phyloP scores from a whole-genome alignment of 2,888 invertebrate species.

The Onchidella celtica region DNA sequence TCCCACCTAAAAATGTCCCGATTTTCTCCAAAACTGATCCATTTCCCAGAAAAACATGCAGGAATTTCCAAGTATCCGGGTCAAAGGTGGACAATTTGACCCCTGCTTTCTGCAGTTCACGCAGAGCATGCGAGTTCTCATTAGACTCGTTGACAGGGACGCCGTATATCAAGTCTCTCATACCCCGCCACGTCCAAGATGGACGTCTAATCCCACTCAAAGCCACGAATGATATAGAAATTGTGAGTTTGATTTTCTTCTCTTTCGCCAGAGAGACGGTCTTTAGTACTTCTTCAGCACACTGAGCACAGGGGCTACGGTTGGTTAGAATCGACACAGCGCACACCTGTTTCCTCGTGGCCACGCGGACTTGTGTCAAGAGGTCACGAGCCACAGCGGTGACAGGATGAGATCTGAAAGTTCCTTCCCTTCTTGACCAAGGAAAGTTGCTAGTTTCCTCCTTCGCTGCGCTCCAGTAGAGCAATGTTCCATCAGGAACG shows the following conservation, averaged over 20 bases:
- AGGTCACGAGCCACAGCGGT: slow-evolving; percentile 48
- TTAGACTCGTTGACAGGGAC: slow-evolving; percentile 49
- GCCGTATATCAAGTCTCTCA: slow-evolving; percentile 8
- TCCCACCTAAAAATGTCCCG: slow-evolving; percentile 42
- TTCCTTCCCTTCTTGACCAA: slow-evolving; percentile 47
- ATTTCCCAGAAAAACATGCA: slow-evolving; percentile 47
- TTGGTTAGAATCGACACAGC: slow-evolving; percentile 46
- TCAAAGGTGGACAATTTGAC: slow-evolving; percentile 48
- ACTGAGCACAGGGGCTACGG: slow-evolving; percentile 46
- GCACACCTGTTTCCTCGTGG: slow-evolving; percentile 39
- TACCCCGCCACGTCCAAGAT: slow-evolving; percentile 45
- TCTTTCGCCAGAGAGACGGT: slow-evolving; percentile 40
- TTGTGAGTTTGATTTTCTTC: slow-evolving; percentile 44
- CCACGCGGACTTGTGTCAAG: slow-evolving; percentile 50
- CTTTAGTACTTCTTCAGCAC: slow-evolving; percentile 47
- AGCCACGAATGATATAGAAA: slow-evolving; percentile 47
- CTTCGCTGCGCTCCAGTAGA: slow-evolving; percentile 46
- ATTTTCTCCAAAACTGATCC: slow-evolving; percentile 32
- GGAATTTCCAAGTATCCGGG: slow-evolving; percentile 47
- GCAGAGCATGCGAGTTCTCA: slow-evolving; percentile 43
- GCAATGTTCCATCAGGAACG: slow-evolving; percentile 24
- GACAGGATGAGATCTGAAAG: slow-evolving; percentile 28
- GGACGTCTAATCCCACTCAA: slow-evolving; percentile 41
- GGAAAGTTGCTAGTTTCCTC: slow-evolving; percentile 47
- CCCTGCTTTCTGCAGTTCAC: slow-evolving; percentile 41